Base-by-base conservation (phyloP, 2,888 invertebrate genomes). In the Selenia dentaria region DNA sequence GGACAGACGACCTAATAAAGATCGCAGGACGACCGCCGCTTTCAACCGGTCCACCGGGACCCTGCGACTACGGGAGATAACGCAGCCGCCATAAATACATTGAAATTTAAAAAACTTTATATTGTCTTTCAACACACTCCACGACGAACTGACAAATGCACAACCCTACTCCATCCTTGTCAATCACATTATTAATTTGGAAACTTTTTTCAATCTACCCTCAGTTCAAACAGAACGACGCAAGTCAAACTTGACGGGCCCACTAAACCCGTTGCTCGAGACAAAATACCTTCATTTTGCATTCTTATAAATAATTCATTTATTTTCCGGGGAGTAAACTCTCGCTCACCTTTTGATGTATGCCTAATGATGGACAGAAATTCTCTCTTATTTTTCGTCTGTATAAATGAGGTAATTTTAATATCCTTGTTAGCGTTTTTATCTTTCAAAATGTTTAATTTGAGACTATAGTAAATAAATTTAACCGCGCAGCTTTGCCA, bases 261-360 rank as follows among this genome's bases (percentile, higher is more conserved):
- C 26, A 34, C 36, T 28, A 44, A 39, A 46, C 31, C 50, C 49
- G 52, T 55, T 57, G 52, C 47, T 39, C 33, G 43, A 18, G 38
- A 40, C 40, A 37, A 43, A 49, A 53, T 55, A 47, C 50, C 55
- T 51, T 54, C 52, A 59, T 59, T 59, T 59, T 51, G 52, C 56
- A 56, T 54, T 47, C 54, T 52, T 50, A 56, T 59, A 51, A 45
- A 59, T 59, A 53, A 59, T 59, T 59, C 56, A 59, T 56, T 54
- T 55, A 51, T 54, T 58, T 59, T 45, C 48, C 43, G 39, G 35
- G 45, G 41, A 44, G 51, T 39, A 24, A 34, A 16, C 32, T 27
- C 31, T 22, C 25, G 39, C 34, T 28, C 36, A 38, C 49, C 48
- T 43, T 45, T 49, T 55, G 58, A 58, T 58, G 58, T 56, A 50